These are phyloP conservation scores for Anthonomus grandis DNA, from an alignment of 1,140 invertebrate species.

Conservation along the genomic window DNA sequence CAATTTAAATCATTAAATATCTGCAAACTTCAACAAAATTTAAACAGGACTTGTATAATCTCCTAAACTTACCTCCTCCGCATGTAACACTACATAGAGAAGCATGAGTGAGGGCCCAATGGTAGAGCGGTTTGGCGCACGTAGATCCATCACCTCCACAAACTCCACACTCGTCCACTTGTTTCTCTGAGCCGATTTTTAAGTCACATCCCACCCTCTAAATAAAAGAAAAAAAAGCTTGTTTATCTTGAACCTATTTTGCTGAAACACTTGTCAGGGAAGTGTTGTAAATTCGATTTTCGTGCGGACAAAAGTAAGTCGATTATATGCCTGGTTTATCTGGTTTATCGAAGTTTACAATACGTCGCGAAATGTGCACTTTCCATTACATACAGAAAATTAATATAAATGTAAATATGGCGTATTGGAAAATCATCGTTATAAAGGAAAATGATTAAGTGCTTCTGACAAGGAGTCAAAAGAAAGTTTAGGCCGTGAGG, in stretches of 20 bases:
- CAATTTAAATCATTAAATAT: neutral
- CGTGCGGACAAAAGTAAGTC: no score
- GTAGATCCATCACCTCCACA: slow-evolving; percentile 86
- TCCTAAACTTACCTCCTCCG: slow-evolving; percentile 75
- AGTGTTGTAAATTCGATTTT: no score
- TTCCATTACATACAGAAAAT: no score
- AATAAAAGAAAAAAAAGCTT: slow-evolving; percentile 40
- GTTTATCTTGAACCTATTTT: neutral
- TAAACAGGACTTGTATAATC: neutral
- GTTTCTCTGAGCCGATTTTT: slow-evolving; percentile 76
- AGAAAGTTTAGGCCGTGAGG: no score
- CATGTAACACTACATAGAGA: slow-evolving; percentile 84
- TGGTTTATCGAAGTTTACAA: no score
- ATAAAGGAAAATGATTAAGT: no score
- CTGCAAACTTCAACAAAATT: neutral
- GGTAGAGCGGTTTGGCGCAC: slow-evolving; percentile 73
- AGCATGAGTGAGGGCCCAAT: slow-evolving; percentile 77
- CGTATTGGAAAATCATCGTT: no score
- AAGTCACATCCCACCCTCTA: slow-evolving; percentile 90
- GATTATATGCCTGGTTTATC: no score
- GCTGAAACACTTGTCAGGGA: no score
- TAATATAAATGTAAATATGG: no score
- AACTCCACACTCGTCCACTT: slow-evolving; percentile 83
- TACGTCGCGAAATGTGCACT: no score
- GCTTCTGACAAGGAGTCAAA: no score